Conservation (phyloP, 2,797 vertebrate species). For the Bufotes viridis region DNA sequence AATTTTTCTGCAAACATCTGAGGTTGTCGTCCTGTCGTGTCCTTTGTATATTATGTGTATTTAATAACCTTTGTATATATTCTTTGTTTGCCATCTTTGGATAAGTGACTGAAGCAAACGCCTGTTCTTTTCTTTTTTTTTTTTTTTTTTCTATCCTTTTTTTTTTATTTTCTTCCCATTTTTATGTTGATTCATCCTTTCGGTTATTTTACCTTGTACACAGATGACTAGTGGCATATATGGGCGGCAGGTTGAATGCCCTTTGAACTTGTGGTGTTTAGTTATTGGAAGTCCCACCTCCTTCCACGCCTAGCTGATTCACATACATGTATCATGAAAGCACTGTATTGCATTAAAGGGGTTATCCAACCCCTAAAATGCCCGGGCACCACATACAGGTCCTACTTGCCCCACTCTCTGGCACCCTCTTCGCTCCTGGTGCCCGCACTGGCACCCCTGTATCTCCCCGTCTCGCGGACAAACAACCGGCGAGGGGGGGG, state of each 20-base stretch:
- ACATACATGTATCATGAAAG: too few relatives aligned
- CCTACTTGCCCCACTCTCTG: too few relatives aligned
- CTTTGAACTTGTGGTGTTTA: not conserved
- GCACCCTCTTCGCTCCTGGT: too few relatives aligned
- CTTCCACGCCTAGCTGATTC: too few relatives aligned
- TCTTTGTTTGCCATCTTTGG: not conserved
- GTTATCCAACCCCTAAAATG: too few relatives aligned
- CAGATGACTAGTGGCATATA: too few relatives aligned
- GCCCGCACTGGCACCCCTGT: too few relatives aligned
- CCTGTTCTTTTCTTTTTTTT: not conserved
- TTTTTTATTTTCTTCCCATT: not conserved
- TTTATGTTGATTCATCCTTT: not conserved
- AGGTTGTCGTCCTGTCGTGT: not conserved
- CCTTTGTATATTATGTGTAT: not conserved
- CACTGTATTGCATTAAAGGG: too few relatives aligned
- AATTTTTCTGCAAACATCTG: not conserved
- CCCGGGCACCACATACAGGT: too few relatives aligned
- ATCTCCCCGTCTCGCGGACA: too few relatives aligned
- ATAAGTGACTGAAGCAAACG: conserved; percentile 48
- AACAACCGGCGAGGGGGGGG: too few relatives aligned
- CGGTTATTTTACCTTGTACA: not conserved
- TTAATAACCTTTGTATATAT: not conserved
- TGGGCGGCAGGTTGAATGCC: not conserved
- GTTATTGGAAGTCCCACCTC: not conserved
- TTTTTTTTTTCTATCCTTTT: not conserved